Percentiles rank a stretch among this genome's conserved stretches.
These are phyloP conservation scores for Psilanteris sp. DNA, from an alignment of 1,140 invertebrate genomes.

Conservation along the genomic window DNA sequence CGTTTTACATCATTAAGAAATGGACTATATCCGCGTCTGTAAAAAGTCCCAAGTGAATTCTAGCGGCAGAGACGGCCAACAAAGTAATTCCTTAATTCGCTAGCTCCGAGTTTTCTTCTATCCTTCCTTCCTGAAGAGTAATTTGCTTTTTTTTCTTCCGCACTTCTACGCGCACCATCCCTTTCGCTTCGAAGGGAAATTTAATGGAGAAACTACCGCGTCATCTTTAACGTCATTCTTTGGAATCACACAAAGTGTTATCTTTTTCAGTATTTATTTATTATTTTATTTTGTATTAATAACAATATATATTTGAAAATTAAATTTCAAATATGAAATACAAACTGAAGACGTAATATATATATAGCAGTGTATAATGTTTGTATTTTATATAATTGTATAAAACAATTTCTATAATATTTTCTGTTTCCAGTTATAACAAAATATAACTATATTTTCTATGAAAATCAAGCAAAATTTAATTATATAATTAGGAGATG, in stretches of 20 bases:
- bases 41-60: slow-evolving; percentile 59
- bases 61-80: slow-evolving; percentile 39
- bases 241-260: slow-evolving; percentile 7
- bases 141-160: slow-evolving; percentile 71
- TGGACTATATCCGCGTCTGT: slow-evolving; percentile 21
- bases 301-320: too few species aligned
- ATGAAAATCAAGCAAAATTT: too few species aligned
- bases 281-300: too few species aligned
- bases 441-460: too few species aligned
- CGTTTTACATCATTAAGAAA: slow-evolving; percentile 52
- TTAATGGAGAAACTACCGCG: slow-evolving; percentile 71
- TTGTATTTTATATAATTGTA: too few species aligned
- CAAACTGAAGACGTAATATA: too few species aligned
- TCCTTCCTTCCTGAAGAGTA: slow-evolving; percentile 65
- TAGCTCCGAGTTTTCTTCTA: slow-evolving; percentile 60
- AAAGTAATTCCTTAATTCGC: slow-evolving; percentile 65
- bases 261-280: slow-evolving; percentile 5
- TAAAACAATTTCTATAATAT: too few species aligned
- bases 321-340: too few species aligned
- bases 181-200: slow-evolving; percentile 50
- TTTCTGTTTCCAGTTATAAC: too few species aligned
- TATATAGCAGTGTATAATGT: too few species aligned
- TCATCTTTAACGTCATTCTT: slow-evolving; percentile 70
- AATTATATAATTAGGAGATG: too few species aligned
- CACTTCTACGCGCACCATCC: slow-evolving; percentile 27